Base-by-base conservation (phyloP, 1,140 invertebrate species). In the Drosophila lowei region DNA sequence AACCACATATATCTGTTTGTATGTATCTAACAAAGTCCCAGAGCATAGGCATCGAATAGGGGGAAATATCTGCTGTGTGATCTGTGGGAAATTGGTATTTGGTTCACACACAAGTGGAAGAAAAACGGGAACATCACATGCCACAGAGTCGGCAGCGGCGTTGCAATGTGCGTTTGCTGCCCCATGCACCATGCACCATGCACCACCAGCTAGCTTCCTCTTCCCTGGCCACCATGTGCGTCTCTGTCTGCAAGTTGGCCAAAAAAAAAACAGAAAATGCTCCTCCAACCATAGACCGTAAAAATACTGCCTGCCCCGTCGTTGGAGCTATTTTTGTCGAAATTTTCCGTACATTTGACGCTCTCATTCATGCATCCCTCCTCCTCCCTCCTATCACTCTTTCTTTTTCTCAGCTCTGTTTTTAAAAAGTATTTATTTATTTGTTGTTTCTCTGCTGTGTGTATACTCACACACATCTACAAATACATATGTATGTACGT, bases 341-440 rank as follows among this genome's bases (percentile, higher is more conserved):
- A 81, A 85, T 77, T 86, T 85, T 80, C 83, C 78, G 81, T 86
- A 85, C 57, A 70, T 74, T 84, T 86, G 48, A 78, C 81, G 80
- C 81, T 85, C 81, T 77, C 81, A 86, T 81, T 85, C 81, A 84
- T 78, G 72, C 75, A 83, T 41, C 60, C 44, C 18, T 46, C 44
- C 64, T 38, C 21, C 43, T 38, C 18, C 28, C 18, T 18, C 16
- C 23, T 25, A 11, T 16, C 55, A 50, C 58, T 47, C 54, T 50
- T 21, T 61, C 54, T 42, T 50, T 21, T 43, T 38, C 48, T 73
- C 62, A 49, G 63, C 63, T 68, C 30, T 79, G 75, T 59, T 79
- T 79, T 48, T 55, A 54, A 67, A 80, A 64, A 64, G 76, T 71
- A 81, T 74, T 77, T 85, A 85, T 85, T 85, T 85, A 85, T 85